A percentile compares a stretch with the other conserved stretches of the same genome.
Evolutionary conservation across 2,888 invertebrate genomes (phyloP).

Genomic region (Miltochrista miniata): DNA sequence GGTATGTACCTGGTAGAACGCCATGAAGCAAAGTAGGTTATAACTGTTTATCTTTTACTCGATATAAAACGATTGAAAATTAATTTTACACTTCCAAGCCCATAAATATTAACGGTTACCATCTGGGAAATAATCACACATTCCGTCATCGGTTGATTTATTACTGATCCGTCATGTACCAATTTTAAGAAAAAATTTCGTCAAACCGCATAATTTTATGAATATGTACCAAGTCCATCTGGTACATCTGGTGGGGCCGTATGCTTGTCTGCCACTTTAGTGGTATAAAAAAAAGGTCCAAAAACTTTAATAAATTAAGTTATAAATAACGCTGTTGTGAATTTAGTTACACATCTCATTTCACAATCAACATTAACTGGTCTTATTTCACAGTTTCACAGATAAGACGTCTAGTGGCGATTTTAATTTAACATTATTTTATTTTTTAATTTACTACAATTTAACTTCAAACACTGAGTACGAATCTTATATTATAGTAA

Average conservation of each 20-base stretch:
- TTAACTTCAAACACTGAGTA: too few species aligned
- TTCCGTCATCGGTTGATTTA: slow-evolving; percentile 23
- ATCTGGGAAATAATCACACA: slow-evolving; percentile 12
- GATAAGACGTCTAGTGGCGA: too few species aligned
- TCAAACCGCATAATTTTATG: background rate
- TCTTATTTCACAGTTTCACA: too few species aligned
- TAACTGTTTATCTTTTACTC: background rate
- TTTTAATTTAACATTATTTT: background rate
- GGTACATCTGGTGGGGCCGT: too few species aligned
- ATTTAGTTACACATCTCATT: background rate
- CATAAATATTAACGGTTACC: slow-evolving; percentile 18
- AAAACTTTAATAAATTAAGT: too few species aligned
- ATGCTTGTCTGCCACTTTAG: too few species aligned
- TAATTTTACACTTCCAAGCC: slow-evolving; percentile 5
- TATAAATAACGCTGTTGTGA: too few species aligned
- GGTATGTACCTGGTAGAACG: too few species aligned
- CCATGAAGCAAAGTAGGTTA: background rate
- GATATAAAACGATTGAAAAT: slow-evolving; percentile 3
- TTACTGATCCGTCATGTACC: slow-evolving; percentile 1
- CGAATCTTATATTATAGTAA: background rate
- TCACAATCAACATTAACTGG: too few species aligned
- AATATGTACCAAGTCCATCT: too few species aligned
- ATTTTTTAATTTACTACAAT: too few species aligned
- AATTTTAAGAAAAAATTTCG: slow-evolving; percentile 1
- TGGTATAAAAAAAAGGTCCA: too few species aligned